A percentile compares a stretch with the other conserved stretches of the same genome.
phyloP scores from a whole-genome alignment of 2,888 invertebrate species.

The Gandaritis pyraliata region DNA sequence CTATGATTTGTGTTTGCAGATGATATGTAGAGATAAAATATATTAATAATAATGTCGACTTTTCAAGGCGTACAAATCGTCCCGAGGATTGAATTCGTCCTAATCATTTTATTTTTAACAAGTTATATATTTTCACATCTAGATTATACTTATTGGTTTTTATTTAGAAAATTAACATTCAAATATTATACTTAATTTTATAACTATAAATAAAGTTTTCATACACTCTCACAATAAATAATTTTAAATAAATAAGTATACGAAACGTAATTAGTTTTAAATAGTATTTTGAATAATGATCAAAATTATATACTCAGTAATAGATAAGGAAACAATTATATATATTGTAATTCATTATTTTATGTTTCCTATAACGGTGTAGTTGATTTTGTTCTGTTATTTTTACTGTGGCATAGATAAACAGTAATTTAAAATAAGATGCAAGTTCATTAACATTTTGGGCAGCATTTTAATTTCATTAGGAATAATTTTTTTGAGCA shows the following conservation, averaged over 20 bases:
- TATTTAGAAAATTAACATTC: slow-evolving; percentile 52
- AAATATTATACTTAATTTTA: slow-evolving; percentile 27
- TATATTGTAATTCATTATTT: slow-evolving; percentile 22
- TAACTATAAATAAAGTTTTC: slow-evolving; percentile 47
- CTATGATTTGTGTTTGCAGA: too few species aligned
- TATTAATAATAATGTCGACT: neutral
- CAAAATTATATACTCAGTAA: slow-evolving; percentile 78
- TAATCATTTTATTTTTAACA: neutral
- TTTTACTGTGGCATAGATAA: too few species aligned
- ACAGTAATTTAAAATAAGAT: too few species aligned
- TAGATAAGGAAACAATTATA: slow-evolving; percentile 51
- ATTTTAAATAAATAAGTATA: slow-evolving; percentile 41
- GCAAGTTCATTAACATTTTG: too few species aligned
- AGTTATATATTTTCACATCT: slow-evolving; percentile 23
- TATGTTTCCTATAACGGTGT: neutral
- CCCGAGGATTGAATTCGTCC: neutral
- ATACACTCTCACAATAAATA: slow-evolving; percentile 45
- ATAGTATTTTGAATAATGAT: slow-evolving; percentile 61
- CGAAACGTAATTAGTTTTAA: slow-evolving; percentile 46
- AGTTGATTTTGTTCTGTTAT: too few species aligned
- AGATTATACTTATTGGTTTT: slow-evolving; percentile 31
- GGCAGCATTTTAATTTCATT: too few species aligned
- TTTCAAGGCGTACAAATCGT: slow-evolving; percentile 6
- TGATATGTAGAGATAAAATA: too few species aligned
- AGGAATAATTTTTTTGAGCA: too few species aligned